These are phyloP conservation scores for Bothrops jararaca DNA, from an alignment of 2,113 vertebrate species.

Conservation along the genomic window DNA sequence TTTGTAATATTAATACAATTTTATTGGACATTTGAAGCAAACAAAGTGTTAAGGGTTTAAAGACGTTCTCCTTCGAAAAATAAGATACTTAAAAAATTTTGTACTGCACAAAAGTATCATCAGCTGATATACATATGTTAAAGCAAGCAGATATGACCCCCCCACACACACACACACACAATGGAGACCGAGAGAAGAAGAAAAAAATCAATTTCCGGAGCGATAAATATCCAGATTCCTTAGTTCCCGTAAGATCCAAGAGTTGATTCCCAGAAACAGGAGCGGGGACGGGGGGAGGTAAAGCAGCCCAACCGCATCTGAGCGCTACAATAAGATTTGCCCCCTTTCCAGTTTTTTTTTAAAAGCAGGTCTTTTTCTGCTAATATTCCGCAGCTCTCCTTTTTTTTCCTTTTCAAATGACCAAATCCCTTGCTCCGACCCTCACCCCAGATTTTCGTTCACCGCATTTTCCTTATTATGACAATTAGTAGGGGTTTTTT, in stretches of 20 bases:
- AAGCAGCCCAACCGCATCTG: background rate
- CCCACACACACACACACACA: background rate
- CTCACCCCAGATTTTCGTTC: background rate
- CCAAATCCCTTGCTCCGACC: background rate
- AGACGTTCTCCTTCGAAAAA: background rate
- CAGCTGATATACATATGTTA: background rate
- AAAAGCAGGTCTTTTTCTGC: background rate
- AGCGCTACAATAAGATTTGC: background rate
- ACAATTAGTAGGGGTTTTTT: background rate
- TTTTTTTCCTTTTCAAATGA: too few species aligned
- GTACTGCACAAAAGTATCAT: background rate
- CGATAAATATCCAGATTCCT: slow-evolving; percentile 19
- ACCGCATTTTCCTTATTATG: background rate
- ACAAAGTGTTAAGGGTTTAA: background rate
- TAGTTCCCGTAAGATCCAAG: slow-evolving; percentile 34
- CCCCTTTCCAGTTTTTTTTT: background rate
- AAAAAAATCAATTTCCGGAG: slow-evolving; percentile 20
- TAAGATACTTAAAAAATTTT: background rate
- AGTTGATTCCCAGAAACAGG: slow-evolving; percentile 30
- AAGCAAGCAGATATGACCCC: slow-evolving; percentile 2
- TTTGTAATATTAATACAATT: background rate
- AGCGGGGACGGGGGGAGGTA: background rate
- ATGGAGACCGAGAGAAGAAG: slow-evolving; percentile 18
- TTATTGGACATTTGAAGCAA: background rate
- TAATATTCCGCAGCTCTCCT: background rate